Conservation (phyloP, 2,113 vertebrate genomes). For the Albula glossodonta region DNA sequence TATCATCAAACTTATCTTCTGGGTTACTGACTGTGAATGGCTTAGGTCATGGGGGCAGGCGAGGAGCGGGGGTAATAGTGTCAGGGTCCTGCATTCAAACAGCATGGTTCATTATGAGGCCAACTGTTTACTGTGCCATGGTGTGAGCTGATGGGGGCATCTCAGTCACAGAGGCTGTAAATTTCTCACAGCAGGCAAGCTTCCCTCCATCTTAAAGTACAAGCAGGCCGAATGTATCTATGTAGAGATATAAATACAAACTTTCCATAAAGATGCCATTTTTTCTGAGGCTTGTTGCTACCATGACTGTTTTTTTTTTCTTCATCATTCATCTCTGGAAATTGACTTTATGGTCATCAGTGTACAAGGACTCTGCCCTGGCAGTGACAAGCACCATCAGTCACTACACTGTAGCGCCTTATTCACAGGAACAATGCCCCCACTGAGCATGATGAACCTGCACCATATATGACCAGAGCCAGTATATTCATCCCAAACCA, state of each 20-base stretch:
- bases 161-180: constrained; percentile 3
- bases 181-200: background rate
- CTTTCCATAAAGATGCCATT: background rate
- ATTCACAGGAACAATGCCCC: background rate
- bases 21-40: background rate
- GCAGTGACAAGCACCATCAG: background rate
- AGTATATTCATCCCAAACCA: background rate
- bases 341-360: background rate
- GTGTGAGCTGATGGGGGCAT: background rate
- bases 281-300: background rate
- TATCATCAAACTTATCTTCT: background rate
- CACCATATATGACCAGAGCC: background rate
- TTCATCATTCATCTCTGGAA: background rate
- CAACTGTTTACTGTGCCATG: background rate
- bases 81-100: background rate
- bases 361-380: background rate
- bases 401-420: background rate
- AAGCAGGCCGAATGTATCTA: background rate
- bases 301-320: background rate
- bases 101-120: background rate
- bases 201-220: background rate
- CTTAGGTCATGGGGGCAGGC: background rate
- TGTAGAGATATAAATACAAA: background rate
- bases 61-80: background rate
- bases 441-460: background rate